Evolutionary conservation across 2,797 vertebrate species (phyloP), one percentile per base, ranked within the genome.

Genomic region (Lagorchestes hirsutus): DNA sequence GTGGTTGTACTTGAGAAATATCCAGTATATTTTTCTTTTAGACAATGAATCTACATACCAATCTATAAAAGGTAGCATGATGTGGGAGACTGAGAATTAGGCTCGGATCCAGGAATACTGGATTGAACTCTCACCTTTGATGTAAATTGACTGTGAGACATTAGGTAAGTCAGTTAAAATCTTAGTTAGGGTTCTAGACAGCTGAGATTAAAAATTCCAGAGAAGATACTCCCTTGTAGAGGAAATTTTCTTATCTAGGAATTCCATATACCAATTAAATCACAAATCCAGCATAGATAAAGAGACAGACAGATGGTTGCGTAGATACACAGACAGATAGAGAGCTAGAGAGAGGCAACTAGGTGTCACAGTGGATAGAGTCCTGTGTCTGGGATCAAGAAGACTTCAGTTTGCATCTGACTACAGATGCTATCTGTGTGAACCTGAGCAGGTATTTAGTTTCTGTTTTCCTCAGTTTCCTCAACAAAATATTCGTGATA

Each of bases 1-100:
- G 16, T 59, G 58, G 92, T 16, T 57, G 9, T 94, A 95, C n/a
- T 29, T 91, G 6, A 91, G 91, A 58, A 94, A 14, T 90, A 16
- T 90, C 91, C 1, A 40, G 54, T 14, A n/a, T 11, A 24, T 29
- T 90, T 54, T 34, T 54, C 46, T 91, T 57, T 92, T 16, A n/a
- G 5, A 27, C 58, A 46, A 10, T 92, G 92, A 94, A 59, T 50
- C 4, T 91, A 6, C 91, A 57, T 74, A 52, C 96, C 16, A 93
- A 2, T 93, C 56, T 55, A 92, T 92, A 8, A 93, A 92, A 94
- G 8, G 0, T 12, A 46, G 18, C 4, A 82, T 82, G 18, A 18
- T 87, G 8, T 24, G 9, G 40, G 22, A 24, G 6, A 24, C 4
- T 82, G 40, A 82, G 18, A 27, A 13, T 27, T 46, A 24, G 8